Percentiles rank a stretch among this genome's conserved stretches.
Conservation (phyloP, 1,140 invertebrate genomes). For the Caenorhabditis tropicalis region DNA sequence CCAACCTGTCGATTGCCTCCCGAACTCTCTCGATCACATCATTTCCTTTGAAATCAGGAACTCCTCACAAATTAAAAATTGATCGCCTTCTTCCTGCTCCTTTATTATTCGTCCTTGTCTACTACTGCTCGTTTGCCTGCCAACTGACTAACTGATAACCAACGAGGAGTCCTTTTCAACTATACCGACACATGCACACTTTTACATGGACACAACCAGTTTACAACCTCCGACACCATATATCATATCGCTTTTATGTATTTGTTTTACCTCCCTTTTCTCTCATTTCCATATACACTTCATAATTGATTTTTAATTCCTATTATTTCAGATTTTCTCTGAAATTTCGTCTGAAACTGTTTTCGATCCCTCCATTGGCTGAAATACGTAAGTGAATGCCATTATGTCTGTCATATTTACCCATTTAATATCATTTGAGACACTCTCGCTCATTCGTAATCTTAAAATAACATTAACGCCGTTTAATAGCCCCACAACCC, state of each 20-base stretch:
- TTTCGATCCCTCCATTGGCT: too few species aligned
- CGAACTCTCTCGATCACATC: too few species aligned
- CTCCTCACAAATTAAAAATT: too few species aligned
- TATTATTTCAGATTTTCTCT: neutral
- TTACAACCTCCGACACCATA: constrained; percentile 10
- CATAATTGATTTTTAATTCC: neutral
- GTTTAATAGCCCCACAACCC: neutral
- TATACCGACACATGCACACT: neutral
- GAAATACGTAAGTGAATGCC: too few species aligned
- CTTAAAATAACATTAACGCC: constrained; percentile 39
- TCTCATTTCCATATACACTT: too few species aligned
- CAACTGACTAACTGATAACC: constrained; percentile 14
- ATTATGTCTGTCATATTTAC: neutral
- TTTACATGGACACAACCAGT: neutral
- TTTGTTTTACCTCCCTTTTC: neutral
- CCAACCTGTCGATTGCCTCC: too few species aligned
- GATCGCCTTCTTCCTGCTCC: too few species aligned
- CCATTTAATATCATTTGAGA: neutral
- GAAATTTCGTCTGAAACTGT: neutral
- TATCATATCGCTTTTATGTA: neutral
- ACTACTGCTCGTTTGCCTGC: neutral
- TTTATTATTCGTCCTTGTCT: neutral
- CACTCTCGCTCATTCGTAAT: neutral
- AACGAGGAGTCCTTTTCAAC: constrained; percentile 27
- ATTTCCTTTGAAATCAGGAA: too few species aligned